These are phyloP conservation scores for Leptopilina clavipes DNA, from an alignment of 1,140 invertebrate species.

Conservation along the genomic window DNA sequence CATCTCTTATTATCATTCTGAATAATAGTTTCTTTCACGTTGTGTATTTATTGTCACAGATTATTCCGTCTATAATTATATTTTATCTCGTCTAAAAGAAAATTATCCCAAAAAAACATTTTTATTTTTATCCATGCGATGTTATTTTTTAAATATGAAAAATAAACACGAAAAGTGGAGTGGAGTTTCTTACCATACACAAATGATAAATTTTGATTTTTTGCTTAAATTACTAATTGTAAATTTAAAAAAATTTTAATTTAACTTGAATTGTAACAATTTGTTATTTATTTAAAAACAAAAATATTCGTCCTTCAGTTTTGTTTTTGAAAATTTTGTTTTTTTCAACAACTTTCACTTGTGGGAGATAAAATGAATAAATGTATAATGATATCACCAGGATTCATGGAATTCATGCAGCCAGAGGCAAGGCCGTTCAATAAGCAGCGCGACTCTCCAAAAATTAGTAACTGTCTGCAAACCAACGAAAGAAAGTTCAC, in stretches of 20 bases:
- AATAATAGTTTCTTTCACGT: not conserved
- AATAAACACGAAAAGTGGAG: too few relatives aligned
- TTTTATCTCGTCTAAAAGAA: not conserved
- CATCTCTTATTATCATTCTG: not conserved
- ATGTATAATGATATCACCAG: not conserved
- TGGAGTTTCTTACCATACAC: too few relatives aligned
- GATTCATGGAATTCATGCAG: not conserved
- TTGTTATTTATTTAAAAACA: too few relatives aligned
- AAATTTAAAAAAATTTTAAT: too few relatives aligned
- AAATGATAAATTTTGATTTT: too few relatives aligned
- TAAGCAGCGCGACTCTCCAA: constrained; percentile 10
- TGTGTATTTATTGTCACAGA: not conserved
- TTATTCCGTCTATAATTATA: not conserved
- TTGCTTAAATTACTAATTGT: too few relatives aligned
- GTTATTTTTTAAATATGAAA: too few relatives aligned
- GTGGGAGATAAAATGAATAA: not conserved
- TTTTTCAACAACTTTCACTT: not conserved
- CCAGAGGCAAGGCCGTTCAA: constrained; percentile 22
- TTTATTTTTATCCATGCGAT: too few relatives aligned
- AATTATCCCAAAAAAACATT: not conserved
- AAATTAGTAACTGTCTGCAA: constrained; percentile 34
- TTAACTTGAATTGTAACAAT: too few relatives aligned
- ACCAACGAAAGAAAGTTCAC: constrained; percentile 27
- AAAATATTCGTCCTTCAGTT: not conserved
- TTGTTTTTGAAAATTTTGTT: not conserved